These are phyloP conservation scores for Caenorhabditis imperialis DNA, from an alignment of 2,888 invertebrate species.

Conservation along the genomic window DNA sequence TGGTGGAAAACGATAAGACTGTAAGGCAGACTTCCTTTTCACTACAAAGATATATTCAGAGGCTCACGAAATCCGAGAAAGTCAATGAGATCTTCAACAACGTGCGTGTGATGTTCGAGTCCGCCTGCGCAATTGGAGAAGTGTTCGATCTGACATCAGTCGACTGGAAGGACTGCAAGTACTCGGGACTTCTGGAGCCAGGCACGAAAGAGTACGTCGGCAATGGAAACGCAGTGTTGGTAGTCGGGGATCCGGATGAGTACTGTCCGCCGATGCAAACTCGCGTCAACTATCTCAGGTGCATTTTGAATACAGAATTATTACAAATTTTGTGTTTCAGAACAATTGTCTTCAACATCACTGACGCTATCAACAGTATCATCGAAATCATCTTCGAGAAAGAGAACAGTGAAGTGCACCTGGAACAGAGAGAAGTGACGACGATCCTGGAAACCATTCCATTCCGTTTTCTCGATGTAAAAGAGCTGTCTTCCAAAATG, in stretches of 20 bases:
- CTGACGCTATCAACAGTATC: constrained; percentile 30
- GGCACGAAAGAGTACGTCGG: constrained; percentile 21
- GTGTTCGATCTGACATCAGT: constrained; percentile 51
- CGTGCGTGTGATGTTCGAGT: constrained; percentile 50
- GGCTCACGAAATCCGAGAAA: constrained; percentile 13
- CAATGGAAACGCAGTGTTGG: constrained; percentile 5
- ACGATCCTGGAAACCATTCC: neutral
- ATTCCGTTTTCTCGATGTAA: neutral
- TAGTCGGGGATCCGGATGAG: constrained; percentile 5
- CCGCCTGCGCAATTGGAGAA: constrained; percentile 53
- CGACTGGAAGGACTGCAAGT: constrained; percentile 31
- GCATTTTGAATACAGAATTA: neutral
- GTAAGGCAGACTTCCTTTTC: too few species aligned
- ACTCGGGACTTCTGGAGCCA: constrained; percentile 12
- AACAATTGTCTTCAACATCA: constrained; percentile 34
- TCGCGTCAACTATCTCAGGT: constrained; percentile 42
- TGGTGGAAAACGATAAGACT: constrained; percentile 47
- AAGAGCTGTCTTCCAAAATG: too few species aligned
- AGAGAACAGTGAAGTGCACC: constrained; percentile 26
- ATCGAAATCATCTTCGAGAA: constrained; percentile 32
- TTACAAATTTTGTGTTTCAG: constrained; percentile 10
- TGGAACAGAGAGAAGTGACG: too few species aligned
- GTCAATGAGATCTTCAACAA: constrained; percentile 22
- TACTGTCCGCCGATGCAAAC: constrained; percentile 38
- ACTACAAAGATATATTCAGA: neutral